Percentiles rank a stretch among this genome's conserved stretches.
These are phyloP conservation scores for Sus scrofa DNA, from an alignment of 2,113 vertebrate species.

Conservation along the genomic window DNA sequence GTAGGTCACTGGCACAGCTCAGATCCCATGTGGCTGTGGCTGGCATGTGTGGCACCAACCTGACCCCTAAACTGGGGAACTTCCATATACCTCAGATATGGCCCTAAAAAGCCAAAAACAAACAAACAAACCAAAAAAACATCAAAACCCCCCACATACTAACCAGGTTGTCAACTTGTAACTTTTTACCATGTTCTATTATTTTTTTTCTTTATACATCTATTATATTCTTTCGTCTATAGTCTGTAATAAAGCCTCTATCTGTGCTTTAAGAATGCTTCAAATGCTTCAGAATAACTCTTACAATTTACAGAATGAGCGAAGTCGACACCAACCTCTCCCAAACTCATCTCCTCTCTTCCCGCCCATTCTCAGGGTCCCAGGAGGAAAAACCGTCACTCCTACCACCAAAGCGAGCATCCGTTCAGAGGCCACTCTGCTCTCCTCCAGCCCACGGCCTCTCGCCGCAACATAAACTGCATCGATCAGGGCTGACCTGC, in stretches of 20 bases:
- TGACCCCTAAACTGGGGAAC: too few relatives aligned
- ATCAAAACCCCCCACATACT: too few relatives aligned
- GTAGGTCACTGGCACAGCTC: too few relatives aligned
- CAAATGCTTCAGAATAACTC: constrained; percentile 26
- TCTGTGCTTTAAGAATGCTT: too few relatives aligned
- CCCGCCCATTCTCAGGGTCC: neutral
- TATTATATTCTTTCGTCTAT: neutral
- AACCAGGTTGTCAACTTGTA: neutral
- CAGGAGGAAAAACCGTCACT: neutral
- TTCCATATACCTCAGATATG: too few relatives aligned
- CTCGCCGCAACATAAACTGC: neutral
- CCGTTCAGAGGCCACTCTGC: neutral
- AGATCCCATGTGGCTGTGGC: too few relatives aligned
- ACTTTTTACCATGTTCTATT: neutral
- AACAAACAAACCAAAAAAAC: too few relatives aligned
- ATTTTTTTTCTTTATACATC: neutral
- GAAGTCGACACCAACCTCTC: neutral
- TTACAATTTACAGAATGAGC: neutral
- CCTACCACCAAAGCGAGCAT: neutral
- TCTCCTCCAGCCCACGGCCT: neutral
- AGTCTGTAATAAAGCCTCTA: too few relatives aligned
- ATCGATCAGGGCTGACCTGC: neutral
- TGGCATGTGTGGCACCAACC: too few relatives aligned
- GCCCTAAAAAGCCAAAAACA: too few relatives aligned
- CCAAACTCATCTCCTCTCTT: neutral